A percentile compares a stretch with the other conserved stretches of the same genome.
phyloP scores from a whole-genome alignment of 2,113 vertebrate species.

The Helogale parvula region DNA sequence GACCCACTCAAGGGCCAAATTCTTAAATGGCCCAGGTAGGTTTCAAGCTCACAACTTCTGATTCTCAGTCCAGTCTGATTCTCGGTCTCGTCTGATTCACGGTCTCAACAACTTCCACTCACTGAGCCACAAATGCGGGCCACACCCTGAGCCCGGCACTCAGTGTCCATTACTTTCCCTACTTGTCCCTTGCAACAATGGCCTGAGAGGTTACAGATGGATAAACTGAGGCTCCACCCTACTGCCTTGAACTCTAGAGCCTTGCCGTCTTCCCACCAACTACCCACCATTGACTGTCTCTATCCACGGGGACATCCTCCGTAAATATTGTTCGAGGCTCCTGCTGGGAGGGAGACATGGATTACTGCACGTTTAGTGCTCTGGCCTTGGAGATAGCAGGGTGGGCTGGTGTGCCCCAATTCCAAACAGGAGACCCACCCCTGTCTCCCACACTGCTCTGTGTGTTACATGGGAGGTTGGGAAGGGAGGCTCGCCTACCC shows the following conservation, averaged over 20 bases:
- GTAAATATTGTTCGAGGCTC: background rate
- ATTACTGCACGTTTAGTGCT: background rate
- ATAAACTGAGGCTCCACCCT: background rate
- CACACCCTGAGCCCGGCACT: background rate
- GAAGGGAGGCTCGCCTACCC: background rate
- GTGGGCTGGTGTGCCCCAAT: background rate
- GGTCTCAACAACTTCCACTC: background rate
- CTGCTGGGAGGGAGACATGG: background rate
- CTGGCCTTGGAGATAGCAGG: too few relatives aligned
- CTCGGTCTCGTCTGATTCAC: background rate
- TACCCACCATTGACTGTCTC: background rate
- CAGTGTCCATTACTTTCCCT: background rate
- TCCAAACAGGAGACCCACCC: background rate
- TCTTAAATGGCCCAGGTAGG: background rate
- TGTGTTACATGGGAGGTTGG: background rate
- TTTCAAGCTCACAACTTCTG: background rate
- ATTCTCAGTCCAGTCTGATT: background rate
- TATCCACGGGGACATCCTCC: background rate
- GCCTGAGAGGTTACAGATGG: background rate
- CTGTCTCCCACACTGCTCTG: background rate
- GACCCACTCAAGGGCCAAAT: background rate
- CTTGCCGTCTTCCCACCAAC: background rate
- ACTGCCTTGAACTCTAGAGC: background rate
- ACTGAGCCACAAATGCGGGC: background rate
- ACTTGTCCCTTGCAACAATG: fast-evolving